Evolutionary conservation across 2,888 invertebrate species (phyloP).

Genomic region (Lasioglossum villosulum): DNA sequence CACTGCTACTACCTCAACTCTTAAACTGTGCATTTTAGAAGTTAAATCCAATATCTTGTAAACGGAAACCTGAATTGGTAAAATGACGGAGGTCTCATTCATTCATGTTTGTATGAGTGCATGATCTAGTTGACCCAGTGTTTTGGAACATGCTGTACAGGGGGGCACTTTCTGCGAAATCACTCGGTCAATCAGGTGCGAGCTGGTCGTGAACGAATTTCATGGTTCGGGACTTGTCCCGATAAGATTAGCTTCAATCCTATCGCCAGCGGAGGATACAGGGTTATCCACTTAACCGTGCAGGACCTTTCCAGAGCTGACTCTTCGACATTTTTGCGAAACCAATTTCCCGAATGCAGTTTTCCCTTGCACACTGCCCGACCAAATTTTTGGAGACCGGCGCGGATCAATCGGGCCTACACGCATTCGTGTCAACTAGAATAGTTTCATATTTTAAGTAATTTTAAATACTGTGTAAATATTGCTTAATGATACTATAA

Average conservation of each 20-base stretch:
- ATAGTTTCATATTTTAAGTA: too few relatives aligned
- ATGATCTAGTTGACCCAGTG: neutral
- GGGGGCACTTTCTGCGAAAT: neutral
- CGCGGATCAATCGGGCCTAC: too few relatives aligned
- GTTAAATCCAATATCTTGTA: too few relatives aligned
- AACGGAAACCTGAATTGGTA: neutral
- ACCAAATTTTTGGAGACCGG: neutral
- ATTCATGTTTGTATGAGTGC: neutral
- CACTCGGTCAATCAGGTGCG: constrained; percentile 3
- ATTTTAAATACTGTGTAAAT: too few relatives aligned
- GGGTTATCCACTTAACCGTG: constrained; percentile 3
- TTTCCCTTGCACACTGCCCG: neutral
- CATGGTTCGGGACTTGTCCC: constrained; percentile 2
- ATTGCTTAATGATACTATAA: too few relatives aligned
- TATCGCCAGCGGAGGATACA: neutral
- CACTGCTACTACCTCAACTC: too few relatives aligned
- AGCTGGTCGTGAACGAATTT: neutral
- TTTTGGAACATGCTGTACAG: neutral
- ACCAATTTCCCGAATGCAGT: neutral
- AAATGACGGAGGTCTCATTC: neutral
- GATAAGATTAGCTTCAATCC: constrained; percentile 8
- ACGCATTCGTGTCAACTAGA: too few relatives aligned
- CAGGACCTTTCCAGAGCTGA: neutral
- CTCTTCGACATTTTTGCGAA: neutral
- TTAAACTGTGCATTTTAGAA: too few relatives aligned